These are phyloP conservation scores for Neria commutata DNA, from an alignment of 2,888 invertebrate species.

Conservation along the genomic window DNA sequence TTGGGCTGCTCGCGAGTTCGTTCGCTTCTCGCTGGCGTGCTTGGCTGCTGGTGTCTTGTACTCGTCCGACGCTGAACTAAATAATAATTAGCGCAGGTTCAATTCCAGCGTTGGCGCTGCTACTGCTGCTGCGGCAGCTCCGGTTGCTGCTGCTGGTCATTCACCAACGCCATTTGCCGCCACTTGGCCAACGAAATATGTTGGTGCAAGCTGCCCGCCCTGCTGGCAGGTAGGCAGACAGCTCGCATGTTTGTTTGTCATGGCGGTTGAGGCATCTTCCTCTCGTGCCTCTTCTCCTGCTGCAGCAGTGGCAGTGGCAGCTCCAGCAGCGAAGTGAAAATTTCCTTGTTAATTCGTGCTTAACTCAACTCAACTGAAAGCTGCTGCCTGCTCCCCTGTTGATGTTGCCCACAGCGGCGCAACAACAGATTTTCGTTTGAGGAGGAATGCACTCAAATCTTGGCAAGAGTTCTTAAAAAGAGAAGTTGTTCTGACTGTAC, in stretches of 20 bases:
- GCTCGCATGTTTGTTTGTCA: neutral
- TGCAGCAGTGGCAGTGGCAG: too few relatives aligned
- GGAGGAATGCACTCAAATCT: too few relatives aligned
- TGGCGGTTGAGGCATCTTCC: too few relatives aligned
- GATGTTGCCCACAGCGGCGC: too few relatives aligned
- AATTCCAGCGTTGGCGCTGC: slow-evolving; percentile 22
- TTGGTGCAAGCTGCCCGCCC: neutral
- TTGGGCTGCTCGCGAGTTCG: neutral
- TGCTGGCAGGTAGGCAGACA: neutral
- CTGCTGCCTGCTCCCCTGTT: too few relatives aligned
- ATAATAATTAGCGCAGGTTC: slow-evolving; percentile 57
- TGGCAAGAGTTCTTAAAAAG: neutral
- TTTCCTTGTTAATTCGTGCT: slow-evolving; percentile 1
- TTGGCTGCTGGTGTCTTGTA: slow-evolving; percentile 12
- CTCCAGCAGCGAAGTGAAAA: neutral
- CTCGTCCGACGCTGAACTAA: slow-evolving; percentile 45
- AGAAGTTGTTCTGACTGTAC: too few relatives aligned
- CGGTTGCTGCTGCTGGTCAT: slow-evolving; percentile 34
- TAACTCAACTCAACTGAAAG: neutral
- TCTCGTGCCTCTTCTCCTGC: too few relatives aligned
- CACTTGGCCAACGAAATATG: too few relatives aligned
- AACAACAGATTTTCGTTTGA: too few relatives aligned
- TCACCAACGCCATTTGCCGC: slow-evolving; percentile 31
- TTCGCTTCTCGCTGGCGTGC: neutral
- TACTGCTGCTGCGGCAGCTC: too few relatives aligned